phyloP scores from a whole-genome alignment of 2,113 vertebrate genomes.

The Montifringilla adamsi region DNA sequence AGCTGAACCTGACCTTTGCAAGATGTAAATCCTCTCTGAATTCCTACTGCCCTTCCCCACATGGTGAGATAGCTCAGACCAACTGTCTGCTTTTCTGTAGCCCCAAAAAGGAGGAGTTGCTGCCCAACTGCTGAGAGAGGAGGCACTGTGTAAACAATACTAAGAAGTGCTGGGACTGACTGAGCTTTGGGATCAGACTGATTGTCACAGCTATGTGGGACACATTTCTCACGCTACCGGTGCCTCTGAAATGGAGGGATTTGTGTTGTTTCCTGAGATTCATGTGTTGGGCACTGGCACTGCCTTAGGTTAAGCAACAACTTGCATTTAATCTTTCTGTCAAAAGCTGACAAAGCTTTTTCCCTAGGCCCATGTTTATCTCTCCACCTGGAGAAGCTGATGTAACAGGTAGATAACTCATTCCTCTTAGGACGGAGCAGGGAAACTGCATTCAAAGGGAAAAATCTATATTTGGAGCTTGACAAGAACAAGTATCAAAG shows the following conservation, averaged over 20 bases:
- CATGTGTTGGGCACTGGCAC: neutral
- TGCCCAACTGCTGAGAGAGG: neutral
- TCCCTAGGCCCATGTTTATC: neutral
- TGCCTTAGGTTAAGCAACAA: neutral
- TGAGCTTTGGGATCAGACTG: neutral
- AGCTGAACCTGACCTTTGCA: neutral
- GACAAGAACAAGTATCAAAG: neutral
- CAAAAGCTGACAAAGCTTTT: constrained; percentile 48
- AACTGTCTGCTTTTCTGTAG: neutral
- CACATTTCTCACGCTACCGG: neutral
- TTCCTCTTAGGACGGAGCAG: neutral
- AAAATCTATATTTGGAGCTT: neutral
- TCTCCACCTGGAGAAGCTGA: neutral
- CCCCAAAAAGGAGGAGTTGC: neutral
- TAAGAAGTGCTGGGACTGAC: neutral
- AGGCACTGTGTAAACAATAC: neutral
- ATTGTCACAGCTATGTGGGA: neutral
- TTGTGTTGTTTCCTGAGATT: neutral
- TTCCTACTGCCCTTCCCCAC: neutral
- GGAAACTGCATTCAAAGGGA: neutral
- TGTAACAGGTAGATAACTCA: neutral
- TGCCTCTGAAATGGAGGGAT: neutral
- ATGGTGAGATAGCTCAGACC: neutral
- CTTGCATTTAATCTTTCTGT: constrained; percentile 25
- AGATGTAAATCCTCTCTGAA: neutral